These are phyloP conservation scores for Diorhabda carinulata DNA, from an alignment of 1,140 invertebrate genomes.

Conservation along the genomic window DNA sequence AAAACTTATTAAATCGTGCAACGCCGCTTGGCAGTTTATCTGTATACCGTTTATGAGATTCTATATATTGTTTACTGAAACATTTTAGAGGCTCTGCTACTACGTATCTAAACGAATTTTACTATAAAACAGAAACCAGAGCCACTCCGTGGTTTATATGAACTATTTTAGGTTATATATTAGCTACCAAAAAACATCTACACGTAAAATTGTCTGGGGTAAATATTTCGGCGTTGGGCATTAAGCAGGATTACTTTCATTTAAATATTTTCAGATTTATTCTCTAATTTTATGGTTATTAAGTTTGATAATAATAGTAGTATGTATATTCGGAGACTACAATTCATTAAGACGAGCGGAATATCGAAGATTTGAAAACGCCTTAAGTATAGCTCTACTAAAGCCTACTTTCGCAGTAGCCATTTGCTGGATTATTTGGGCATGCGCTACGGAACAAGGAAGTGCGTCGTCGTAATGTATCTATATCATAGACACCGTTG, in stretches of 20 bases:
- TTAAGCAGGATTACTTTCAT: no score
- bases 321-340: conserved; percentile 35
- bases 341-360: conserved; percentile 26
- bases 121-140: conserved; percentile 17
- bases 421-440: conserved; percentile 66
- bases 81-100: no score
- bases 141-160: conserved; percentile 17
- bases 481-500: no score
- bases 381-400: conserved; percentile 60
- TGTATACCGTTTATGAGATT: no score
- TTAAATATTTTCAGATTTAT: no score
- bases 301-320: conserved; percentile 15
- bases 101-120: conserved; percentile 4
- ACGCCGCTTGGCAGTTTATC: no score
- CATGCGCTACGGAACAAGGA: conserved; percentile 62
- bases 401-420: conserved; percentile 58
- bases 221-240: not conserved
- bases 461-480: conserved; percentile 45
- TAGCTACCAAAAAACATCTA: not conserved
- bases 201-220: not conserved
- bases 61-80: no score
- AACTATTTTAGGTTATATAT: conserved; percentile 9
- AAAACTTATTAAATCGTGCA: no score
- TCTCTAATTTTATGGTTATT: not conserved
- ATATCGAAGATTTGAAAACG: conserved; percentile 48